These are phyloP conservation scores for Potamilus streckersoni DNA, from an alignment of 1,140 invertebrate genomes.

Conservation along the genomic window DNA sequence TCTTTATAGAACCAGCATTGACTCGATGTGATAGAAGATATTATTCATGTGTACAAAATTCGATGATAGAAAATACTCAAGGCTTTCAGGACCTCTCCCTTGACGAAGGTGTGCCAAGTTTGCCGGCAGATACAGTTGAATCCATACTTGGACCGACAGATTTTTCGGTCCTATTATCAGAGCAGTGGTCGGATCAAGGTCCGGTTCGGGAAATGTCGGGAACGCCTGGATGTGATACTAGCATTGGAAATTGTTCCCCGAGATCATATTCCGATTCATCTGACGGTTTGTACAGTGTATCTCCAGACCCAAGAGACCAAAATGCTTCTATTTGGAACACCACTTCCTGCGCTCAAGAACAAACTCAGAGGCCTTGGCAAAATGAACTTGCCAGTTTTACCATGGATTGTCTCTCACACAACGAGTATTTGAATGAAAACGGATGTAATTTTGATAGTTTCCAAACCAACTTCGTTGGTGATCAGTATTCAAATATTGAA, in stretches of 20 bases:
- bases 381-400: neutral
- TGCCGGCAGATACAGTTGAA: constrained; percentile 46
- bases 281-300: constrained; percentile 35
- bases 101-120: constrained; percentile 11
- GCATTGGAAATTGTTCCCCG: constrained; percentile 38
- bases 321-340: constrained; percentile 19
- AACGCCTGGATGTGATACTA: constrained; percentile 28
- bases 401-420: neutral
- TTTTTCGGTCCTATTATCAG: constrained; percentile 42
- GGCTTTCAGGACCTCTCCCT: neutral
- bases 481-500: neutral
- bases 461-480: constrained; percentile 1
- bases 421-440: neutral
- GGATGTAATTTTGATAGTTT: neutral
- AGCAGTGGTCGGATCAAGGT: constrained; percentile 35
- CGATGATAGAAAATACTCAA: neutral
- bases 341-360: neutral
- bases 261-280: constrained; percentile 43
- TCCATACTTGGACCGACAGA: constrained; percentile 48
- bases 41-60: neutral
- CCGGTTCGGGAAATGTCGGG: constrained; percentile 23
- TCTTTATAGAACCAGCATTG: constrained; percentile 53
- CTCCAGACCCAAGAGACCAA: constrained; percentile 13
- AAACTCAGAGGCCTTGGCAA: neutral
- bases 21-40: constrained; percentile 10